Conservation (phyloP, 2,888 invertebrate genomes). For the Caenorhabditis sp. region DNA sequence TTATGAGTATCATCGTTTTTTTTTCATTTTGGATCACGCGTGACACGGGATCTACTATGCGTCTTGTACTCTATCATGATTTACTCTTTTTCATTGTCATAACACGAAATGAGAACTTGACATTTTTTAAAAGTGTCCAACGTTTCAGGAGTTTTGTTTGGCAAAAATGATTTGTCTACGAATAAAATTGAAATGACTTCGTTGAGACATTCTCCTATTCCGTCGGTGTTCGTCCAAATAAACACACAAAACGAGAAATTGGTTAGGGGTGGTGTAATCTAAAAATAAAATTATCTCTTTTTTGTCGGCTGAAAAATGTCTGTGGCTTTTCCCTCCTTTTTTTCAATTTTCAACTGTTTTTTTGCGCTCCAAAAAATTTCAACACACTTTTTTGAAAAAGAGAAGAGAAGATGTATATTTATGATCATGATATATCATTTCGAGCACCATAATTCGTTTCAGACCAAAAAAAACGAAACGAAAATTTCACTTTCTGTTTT, state of each 20-base stretch:
- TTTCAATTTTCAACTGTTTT: too few species aligned
- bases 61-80: too few species aligned
- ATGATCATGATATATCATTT: background rate
- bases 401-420: background rate
- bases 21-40: too few species aligned
- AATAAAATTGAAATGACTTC: background rate
- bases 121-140: too few species aligned
- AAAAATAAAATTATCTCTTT: background rate
- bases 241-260: background rate
- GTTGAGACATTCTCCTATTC: too few species aligned
- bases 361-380: too few species aligned
- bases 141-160: too few species aligned
- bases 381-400: background rate
- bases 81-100: too few species aligned
- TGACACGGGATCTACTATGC: too few species aligned
- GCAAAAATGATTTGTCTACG: background rate
- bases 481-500: too few species aligned
- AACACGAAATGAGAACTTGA: too few species aligned
- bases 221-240: background rate
- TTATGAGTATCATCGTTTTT: too few species aligned
- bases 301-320: background rate
- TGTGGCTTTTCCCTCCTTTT: background rate
- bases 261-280: background rate
- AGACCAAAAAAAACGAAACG: background rate
- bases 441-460: background rate